Conservation (phyloP, 2,113 vertebrate species). For the Sterrhoptilus dennistouni region DNA sequence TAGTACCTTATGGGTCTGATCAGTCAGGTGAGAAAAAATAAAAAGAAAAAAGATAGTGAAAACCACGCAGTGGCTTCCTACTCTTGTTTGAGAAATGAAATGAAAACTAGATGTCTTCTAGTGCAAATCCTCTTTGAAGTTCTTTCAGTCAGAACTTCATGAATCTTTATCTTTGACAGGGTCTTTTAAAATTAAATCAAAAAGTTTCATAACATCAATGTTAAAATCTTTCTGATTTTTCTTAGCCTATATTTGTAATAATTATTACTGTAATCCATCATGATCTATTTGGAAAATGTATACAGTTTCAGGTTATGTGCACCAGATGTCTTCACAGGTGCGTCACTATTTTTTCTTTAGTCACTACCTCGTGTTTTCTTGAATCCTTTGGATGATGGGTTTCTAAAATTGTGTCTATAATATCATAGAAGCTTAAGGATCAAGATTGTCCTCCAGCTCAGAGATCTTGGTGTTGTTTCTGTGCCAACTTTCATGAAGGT, state of each 20-base stretch:
- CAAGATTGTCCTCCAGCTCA: neutral
- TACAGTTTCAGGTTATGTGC: neutral
- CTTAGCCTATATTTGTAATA: neutral
- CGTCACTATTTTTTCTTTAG: neutral
- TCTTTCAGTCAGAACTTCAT: neutral
- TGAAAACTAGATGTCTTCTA: neutral
- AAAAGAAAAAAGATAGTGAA: rapidly evolving
- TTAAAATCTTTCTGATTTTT: neutral
- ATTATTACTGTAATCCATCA: neutral
- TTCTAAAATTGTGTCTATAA: neutral
- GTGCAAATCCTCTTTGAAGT: neutral
- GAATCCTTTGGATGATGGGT: neutral
- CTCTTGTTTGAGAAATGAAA: neutral
- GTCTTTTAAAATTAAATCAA: neutral
- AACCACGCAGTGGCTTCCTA: neutral
- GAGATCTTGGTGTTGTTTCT: neutral
- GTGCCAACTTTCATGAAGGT: neutral
- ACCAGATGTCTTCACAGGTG: neutral
- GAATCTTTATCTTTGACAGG: neutral
- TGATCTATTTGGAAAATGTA: neutral
- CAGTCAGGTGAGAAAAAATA: neutral
- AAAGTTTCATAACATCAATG: neutral
- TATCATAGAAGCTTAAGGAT: neutral
- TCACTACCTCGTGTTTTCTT: neutral
- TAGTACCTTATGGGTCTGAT: neutral